Evolutionary conservation across 1,140 invertebrate species (phyloP).

Genomic region (Ditylenchus dipsaci): DNA sequence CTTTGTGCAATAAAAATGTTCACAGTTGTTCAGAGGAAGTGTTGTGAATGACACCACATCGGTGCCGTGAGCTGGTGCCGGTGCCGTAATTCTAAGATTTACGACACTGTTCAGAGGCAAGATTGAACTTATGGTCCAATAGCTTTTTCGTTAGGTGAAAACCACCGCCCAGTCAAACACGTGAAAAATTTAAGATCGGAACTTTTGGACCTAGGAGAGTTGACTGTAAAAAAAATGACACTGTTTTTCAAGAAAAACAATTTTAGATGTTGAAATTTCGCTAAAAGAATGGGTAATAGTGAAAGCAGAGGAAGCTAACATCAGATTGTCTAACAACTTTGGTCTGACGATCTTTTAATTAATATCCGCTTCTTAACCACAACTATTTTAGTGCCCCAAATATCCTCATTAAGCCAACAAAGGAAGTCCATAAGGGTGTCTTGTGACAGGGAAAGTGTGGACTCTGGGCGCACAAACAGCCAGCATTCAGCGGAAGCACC

Average conservation of each 20-base stretch:
- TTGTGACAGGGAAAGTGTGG: slow-evolving; percentile 9
- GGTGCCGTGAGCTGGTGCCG: no score
- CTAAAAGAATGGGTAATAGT: slow-evolving; percentile 37
- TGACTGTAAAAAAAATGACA: no score
- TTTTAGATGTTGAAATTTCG: not conserved
- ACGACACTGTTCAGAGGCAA: no score
- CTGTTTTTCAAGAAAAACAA: slow-evolving; percentile 5
- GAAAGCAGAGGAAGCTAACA: slow-evolving; percentile 24
- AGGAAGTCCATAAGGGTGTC: slow-evolving; percentile 8
- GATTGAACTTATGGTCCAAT: no score
- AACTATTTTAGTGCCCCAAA: slow-evolving; percentile 7
- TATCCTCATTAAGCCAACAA: not conserved
- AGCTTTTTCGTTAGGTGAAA: no score
- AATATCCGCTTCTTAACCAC: not conserved
- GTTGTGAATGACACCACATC: no score
- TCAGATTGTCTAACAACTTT: slow-evolving; percentile 11
- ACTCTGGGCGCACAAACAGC: not conserved
- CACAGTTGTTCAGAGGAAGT: no score
- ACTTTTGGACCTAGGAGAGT: no score
- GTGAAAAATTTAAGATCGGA: no score
- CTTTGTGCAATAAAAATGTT: no score
- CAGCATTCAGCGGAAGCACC: slow-evolving; percentile 12
- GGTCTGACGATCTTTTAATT: not conserved
- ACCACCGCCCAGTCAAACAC: no score
- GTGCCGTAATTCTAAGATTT: no score